These are phyloP conservation scores for Enteromius mattozi DNA, from an alignment of 2,797 vertebrate species.

Conservation along the genomic window DNA sequence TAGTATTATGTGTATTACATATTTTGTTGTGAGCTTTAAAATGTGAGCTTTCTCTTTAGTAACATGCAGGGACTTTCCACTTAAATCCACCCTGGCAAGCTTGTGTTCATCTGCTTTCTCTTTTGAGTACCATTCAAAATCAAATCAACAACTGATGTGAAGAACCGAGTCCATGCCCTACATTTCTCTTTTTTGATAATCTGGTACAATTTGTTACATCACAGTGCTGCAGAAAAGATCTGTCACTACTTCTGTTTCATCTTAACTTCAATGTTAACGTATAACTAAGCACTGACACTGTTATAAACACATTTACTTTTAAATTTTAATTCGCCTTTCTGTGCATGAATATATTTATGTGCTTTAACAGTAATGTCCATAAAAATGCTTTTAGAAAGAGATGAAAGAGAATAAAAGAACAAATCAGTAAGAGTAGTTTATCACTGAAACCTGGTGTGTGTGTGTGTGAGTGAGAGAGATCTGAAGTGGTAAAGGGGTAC, in stretches of 20 bases:
- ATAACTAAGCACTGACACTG: not conserved
- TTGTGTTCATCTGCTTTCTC: not conserved
- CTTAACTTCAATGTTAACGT: not conserved
- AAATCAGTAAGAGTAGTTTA: not conserved
- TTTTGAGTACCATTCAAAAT: not conserved
- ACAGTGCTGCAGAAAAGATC: not conserved
- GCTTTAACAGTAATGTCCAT: not conserved
- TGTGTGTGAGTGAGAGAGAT: conserved; percentile 17
- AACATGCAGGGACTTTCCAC: not conserved
- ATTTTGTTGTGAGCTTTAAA: not conserved
- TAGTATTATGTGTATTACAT: not conserved
- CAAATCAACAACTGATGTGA: not conserved
- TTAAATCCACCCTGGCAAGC: not conserved
- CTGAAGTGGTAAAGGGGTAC: not conserved
- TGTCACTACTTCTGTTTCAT: not conserved
- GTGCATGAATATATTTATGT: not conserved
- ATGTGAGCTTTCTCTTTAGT: not conserved
- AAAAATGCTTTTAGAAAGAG: conserved; percentile 1
- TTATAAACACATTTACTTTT: not conserved
- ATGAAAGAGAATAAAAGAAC: not conserved
- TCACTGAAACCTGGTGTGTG: not conserved
- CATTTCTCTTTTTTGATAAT: not conserved
- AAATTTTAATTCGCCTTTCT: not conserved
- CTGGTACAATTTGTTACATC: not conserved
- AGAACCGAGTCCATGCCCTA: not conserved